These are phyloP conservation scores for Lophochroa leadbeateri DNA, from an alignment of 2,113 vertebrate species.

Conservation along the genomic window DNA sequence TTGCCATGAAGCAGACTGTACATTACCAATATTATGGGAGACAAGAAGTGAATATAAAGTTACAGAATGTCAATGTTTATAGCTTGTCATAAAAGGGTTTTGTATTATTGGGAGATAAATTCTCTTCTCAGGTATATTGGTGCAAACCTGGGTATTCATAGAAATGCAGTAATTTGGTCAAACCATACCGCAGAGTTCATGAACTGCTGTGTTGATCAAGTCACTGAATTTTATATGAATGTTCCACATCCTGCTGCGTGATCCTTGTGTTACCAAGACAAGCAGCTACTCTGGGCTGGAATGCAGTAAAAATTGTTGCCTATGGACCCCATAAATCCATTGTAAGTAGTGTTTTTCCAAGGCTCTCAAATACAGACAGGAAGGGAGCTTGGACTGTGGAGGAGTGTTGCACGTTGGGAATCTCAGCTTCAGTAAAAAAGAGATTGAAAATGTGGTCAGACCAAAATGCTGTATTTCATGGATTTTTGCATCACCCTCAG, in stretches of 20 bases:
- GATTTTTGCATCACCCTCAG: background rate
- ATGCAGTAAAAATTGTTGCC: background rate
- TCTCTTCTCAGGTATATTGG: background rate
- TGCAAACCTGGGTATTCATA: background rate
- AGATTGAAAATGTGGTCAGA: background rate
- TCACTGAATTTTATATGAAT: background rate
- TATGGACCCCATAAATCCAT: background rate
- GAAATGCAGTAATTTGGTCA: background rate
- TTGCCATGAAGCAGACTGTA: background rate
- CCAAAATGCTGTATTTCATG: background rate
- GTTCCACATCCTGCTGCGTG: accelerated
- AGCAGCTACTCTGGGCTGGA: background rate
- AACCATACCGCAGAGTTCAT: background rate
- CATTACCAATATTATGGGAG: background rate
- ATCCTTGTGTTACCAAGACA: background rate
- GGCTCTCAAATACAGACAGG: background rate
- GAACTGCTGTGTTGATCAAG: background rate
- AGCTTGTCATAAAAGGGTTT: background rate
- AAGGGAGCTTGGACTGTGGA: background rate
- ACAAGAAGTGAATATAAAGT: background rate
- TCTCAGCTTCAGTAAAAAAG: background rate
- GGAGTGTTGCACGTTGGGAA: background rate
- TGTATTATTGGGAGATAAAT: background rate
- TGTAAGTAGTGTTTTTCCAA: background rate
- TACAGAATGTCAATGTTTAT: background rate